Conservation (phyloP, 2,113 vertebrate genomes). For the Vombatus ursinus region DNA sequence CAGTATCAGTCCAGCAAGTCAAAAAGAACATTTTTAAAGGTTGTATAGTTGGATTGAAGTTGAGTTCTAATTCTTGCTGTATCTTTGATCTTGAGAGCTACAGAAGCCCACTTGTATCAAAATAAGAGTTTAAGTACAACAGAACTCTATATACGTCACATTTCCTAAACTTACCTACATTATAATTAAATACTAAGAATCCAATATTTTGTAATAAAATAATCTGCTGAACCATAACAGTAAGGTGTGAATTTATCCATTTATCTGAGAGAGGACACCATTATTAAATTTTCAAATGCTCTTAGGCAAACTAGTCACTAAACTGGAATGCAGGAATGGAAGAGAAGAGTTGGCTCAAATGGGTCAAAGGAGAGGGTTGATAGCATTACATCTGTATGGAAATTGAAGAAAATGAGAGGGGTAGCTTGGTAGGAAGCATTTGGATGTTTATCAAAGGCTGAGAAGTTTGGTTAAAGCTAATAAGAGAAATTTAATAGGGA, state of each 20-base stretch:
- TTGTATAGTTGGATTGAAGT: no score
- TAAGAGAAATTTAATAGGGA: background rate
- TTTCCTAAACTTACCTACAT: no score
- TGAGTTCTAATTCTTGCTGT: no score
- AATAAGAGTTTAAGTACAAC: no score
- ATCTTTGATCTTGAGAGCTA: no score
- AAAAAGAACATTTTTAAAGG: background rate
- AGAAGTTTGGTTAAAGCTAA: background rate
- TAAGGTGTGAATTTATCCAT: background rate
- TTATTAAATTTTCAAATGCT: background rate
- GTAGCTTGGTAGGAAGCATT: background rate
- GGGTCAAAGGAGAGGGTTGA: background rate
- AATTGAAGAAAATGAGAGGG: background rate
- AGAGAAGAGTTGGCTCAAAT: background rate
- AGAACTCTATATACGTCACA: no score
- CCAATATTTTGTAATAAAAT: background rate
- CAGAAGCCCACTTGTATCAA: no score
- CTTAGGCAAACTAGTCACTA: background rate
- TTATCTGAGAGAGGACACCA: background rate
- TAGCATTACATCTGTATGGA: background rate
- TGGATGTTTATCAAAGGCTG: background rate
- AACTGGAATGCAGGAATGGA: background rate
- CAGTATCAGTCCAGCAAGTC: no score
- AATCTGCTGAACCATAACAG: background rate
- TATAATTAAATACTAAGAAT: background rate